Evolutionary conservation across 2,797 vertebrate genomes (phyloP), one percentile per base, ranked within the genome.

Genomic region (Pangasius larnaudii): DNA sequence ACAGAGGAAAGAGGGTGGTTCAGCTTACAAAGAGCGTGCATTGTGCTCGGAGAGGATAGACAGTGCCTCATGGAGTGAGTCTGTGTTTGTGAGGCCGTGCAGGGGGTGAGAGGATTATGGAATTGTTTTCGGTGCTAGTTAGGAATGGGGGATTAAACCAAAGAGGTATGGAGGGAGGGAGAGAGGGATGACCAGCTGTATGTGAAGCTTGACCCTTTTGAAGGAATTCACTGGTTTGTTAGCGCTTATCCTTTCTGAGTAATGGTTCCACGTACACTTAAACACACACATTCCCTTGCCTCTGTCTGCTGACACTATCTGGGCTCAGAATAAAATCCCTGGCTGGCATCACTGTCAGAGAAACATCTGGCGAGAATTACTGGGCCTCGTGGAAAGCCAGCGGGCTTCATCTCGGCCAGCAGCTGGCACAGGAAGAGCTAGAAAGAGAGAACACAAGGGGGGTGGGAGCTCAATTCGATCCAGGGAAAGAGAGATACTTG

Each of bases 301-400:
- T 59, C 49, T 74, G 14, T 84, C 16, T 59, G 30, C 30, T 86
- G 69, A 85, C 63, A 58, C 85, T 87, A 53, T 51, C 58, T 46
- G 16, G 33, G 14, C 63, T 67, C 42, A 65, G 86, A 85, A 85
- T 83, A 81, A 89, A 88, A 65, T 79, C 42, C 71, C 58, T 84
- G 85, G 33, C 36, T 90, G 90, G 84, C 87, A 88, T 86, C 22
- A 61, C 88, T 88, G 90, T 88, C 88, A 89, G 87, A 59, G 86
- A 42, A 92, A 91, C 91, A 93, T 94, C 91, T 91, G 92, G 91
- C 91, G 92, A 92, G 91, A 91, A 93, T 94, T 71, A 91, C 89
- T 89, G 86, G 90, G 88, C 87, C 71, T 89, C 86, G 88, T 92
- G 90, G 90, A 93, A 88, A 92, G 88, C 89, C 14, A 2, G 86